Percentiles rank a stretch among this genome's conserved stretches.
phyloP scores from a whole-genome alignment of 2,113 vertebrate genomes.

The Etia nguti region DNA sequence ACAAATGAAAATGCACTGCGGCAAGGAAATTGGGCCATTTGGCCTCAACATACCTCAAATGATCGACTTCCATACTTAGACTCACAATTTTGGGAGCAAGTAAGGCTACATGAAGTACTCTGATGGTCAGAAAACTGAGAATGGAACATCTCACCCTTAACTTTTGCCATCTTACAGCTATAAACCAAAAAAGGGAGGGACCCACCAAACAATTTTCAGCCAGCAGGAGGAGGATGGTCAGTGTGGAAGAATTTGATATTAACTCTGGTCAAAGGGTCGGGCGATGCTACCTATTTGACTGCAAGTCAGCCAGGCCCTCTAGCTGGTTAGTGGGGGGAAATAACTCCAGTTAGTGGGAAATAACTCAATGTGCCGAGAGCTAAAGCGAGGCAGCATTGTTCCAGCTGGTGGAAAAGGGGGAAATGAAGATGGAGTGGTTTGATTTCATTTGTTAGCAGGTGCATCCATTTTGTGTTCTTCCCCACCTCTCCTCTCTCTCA shows the following conservation, averaged over 20 bases:
- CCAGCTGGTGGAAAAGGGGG: conserved; percentile 55
- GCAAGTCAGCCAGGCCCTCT: conserved; percentile 4
- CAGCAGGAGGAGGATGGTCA: background rate
- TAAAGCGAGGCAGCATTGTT: conserved; percentile 61
- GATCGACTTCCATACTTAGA: background rate
- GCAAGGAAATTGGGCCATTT: background rate
- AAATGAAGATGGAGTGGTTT: conserved; percentile 68
- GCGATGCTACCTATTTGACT: conserved; percentile 2
- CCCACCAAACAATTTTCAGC: background rate
- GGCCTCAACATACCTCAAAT: background rate
- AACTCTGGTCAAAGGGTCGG: background rate
- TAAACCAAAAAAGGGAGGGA: background rate
- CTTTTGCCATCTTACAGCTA: background rate
- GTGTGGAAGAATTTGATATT: background rate
- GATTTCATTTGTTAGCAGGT: conserved; percentile 78
- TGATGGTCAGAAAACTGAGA: background rate
- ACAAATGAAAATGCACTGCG: background rate
- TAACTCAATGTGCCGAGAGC: conserved; percentile 47
- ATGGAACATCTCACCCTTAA: background rate
- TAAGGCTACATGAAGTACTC: background rate
- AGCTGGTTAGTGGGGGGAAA: conserved; percentile 27
- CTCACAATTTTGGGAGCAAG: background rate
- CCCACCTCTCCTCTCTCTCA: conserved; percentile 47
- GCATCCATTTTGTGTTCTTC: conserved; percentile 72
- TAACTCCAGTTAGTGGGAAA: conserved; percentile 47